Conservation (phyloP, 2,888 invertebrate genomes). For the Latrodectus hesperus region DNA sequence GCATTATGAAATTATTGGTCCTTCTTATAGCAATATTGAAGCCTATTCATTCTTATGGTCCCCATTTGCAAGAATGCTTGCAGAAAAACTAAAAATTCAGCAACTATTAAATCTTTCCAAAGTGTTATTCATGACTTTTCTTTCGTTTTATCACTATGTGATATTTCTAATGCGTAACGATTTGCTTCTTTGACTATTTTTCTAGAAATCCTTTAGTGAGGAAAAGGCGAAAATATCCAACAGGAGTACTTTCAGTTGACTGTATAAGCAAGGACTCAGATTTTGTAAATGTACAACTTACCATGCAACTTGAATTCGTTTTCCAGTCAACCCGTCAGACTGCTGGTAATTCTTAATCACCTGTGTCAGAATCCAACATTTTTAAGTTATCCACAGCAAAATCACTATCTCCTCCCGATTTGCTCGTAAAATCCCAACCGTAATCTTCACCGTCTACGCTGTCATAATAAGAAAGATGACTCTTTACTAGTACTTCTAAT, state of each 20-base stretch:
- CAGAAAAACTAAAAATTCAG: constrained; percentile 33
- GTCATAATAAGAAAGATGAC: constrained; percentile 3
- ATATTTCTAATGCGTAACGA: no score
- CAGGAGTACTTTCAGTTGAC: no score
- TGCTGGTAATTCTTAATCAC: background rate
- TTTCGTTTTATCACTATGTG: constrained; percentile 37
- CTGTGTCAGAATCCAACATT: constrained; percentile 5
- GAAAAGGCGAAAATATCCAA: no score
- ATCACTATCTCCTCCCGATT: constrained; percentile 2
- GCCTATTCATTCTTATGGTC: constrained; percentile 38
- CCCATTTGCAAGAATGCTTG: no score
- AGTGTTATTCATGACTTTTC: constrained; percentile 49
- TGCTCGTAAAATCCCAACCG: background rate
- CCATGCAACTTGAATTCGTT: constrained; percentile 31
- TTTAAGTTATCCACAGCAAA: background rate
- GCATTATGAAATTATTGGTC: constrained; percentile 35
- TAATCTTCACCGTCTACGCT: constrained; percentile 4
- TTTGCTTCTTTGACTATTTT: no score
- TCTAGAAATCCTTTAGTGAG: no score
- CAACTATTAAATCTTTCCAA: no score
- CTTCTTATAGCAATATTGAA: constrained; percentile 36
- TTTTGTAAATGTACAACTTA: constrained; percentile 32
- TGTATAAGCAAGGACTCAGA: no score
- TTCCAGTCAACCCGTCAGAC: background rate
- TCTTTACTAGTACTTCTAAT: background rate